Evolutionary conservation across 1,140 invertebrate species (phyloP).

Genomic region (Danaus melanippus): DNA sequence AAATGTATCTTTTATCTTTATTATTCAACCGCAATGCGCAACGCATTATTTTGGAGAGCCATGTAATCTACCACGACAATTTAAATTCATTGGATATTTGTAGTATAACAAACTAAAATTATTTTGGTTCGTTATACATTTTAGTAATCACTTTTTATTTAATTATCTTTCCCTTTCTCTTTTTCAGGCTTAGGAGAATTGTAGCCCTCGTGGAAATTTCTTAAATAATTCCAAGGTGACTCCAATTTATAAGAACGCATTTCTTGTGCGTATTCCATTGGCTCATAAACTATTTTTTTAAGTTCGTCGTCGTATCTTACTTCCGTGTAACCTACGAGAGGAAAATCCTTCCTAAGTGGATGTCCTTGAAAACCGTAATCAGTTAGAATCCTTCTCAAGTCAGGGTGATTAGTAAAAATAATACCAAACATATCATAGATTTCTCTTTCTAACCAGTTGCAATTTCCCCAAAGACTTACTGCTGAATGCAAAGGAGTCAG

Average conservation of each 20-base stretch:
- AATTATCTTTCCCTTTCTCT: not conserved
- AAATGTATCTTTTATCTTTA: too few species aligned
- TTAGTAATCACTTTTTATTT: not conserved
- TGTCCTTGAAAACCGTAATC: conserved; percentile 67
- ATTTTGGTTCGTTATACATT: not conserved
- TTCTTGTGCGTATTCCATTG: conserved; percentile 63
- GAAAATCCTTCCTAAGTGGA: conserved; percentile 66
- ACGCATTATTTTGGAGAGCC: conserved; percentile 8
- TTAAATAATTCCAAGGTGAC: conserved; percentile 57
- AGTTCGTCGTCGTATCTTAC: conserved; percentile 64
- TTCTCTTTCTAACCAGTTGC: conserved; percentile 63
- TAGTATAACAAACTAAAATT: conserved; percentile 4
- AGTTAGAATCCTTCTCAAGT: conserved; percentile 63
- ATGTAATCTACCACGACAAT: not conserved
- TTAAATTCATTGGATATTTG: not conserved
- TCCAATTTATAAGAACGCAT: conserved; percentile 44
- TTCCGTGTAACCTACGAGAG: conserved; percentile 58
- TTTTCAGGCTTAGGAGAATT: conserved; percentile 19
- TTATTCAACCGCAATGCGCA: conserved; percentile 15
- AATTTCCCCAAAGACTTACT: conserved; percentile 47
- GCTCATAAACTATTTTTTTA: conserved; percentile 65
- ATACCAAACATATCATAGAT: conserved; percentile 68
- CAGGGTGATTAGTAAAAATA: conserved; percentile 65
- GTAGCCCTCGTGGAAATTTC: conserved; percentile 52
- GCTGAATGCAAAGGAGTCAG: conserved; percentile 59